Evolutionary conservation across 2,113 vertebrate species (phyloP), one percentile per base, ranked within the genome.

Genomic region (Mungos mungo): DNA sequence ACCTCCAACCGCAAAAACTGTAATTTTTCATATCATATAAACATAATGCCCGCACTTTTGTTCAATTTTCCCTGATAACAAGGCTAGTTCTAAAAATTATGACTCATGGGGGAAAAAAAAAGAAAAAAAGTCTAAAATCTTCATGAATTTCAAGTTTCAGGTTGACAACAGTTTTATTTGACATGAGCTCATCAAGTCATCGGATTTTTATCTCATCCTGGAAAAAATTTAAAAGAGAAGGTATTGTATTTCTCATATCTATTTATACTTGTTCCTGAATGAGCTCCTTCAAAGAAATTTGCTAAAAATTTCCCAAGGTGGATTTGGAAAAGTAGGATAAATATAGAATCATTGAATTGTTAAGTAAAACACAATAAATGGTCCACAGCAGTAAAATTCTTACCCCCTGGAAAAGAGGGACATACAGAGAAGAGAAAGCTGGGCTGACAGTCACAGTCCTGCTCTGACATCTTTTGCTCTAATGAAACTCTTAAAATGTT

Each of bases 401-500:
- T 27, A 74, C 41, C 47, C 16, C 9, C 68, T 69, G 23, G 10
- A 13, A 54, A 82, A 12, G 2, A 76, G 7, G 11, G 29, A 57
- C 5, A 18, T 1, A 31, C 5, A 31, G 0, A 31, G 33, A 65
- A 66, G 14, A 85, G 4, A 94, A 57, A 3, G 4, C 29, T 65
- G 15, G 14, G 69, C 25, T 77, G 63, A 19, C 83, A 72, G 31
- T 60, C 69, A 90, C 35, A 41, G 35, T 74, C 35, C 76, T 11
- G 5, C 18, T 87, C 7, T 93, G 68, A 86, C 35, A 71, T 89
- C 33, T 90, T 90, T 66, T 72, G n/a, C 18, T 95, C 50, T 66
- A 84, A 50, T 76, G 80, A 84, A 79, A 88, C 50, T 95, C 71
- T 82, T 89, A 93, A 84, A 77, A 91, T 83, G 41, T 60, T 97